Evolutionary conservation across 2,888 invertebrate species (phyloP), one percentile per base, ranked within the genome.

Genomic region (Aleiodes alternator): DNA sequence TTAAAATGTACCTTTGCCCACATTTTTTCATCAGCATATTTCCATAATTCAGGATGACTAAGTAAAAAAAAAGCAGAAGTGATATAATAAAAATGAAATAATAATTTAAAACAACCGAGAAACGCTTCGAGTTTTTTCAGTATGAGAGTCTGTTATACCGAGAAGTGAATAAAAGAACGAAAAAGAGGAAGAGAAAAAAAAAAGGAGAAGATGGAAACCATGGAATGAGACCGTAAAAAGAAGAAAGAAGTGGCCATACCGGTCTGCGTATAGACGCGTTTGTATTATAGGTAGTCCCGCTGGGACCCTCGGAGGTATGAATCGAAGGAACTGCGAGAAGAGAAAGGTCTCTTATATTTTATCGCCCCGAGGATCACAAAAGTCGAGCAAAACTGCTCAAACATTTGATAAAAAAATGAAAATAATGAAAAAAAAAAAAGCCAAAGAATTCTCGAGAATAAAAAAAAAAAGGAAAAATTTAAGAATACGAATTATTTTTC

Each of bases 161-260:
- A 43, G 43, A 64, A 64, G 48, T 64, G 64, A 64, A 64, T 34
- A 55, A 31, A 72, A 43, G 51, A 9, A 72, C 11, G 14, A 57
- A 59, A 11, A 3, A 29, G 23, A 11, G 14, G 31, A 23, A 53
- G 48, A 68, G n/a, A 38, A 69, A 73, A 50, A 57, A 29, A 16
- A 14, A 55, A 43, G 34, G 57, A 56, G 56, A 56, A 29, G 34
- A 72, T 51, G 38, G 34, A 61, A 50, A 16, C 64, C 43, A 48
- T 48, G 64, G 64, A 64, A 64, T 64, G 48, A 68, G 50, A 68
- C 55, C 53, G 7, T 56, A 56, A 43, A 68, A 73, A 50, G 50
- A 73, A 48, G 23, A 57, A 53, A 50, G 57, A 69, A 73, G 69
- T 73, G 68, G 73, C 69, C 53, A 73, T 69, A 73, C 73, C 69